Base-by-base conservation (phyloP, 2,888 invertebrate species). In the Chymomyza caudatula region DNA sequence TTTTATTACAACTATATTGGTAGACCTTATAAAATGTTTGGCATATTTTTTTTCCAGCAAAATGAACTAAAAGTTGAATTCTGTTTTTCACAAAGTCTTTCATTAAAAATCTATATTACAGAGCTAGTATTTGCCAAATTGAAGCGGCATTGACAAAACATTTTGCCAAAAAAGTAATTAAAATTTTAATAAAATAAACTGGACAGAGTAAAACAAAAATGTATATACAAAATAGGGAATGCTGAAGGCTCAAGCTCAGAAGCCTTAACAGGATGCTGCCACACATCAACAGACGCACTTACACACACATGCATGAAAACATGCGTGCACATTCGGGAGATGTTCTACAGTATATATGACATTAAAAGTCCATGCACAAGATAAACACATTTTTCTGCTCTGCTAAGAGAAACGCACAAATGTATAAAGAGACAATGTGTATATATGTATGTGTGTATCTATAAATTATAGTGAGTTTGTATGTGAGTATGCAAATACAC, bases 171-270 rank as follows among this genome's bases (percentile, higher is more conserved):
- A n/a, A 73, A 73, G 64, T 71, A 78, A 78, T 78, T 73, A 68
- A 73, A 75, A 78, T 73, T 71, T 63, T 67, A 66, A 64, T 63
- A 69, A 63, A 69, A 78, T 61, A 73, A 73, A 65, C 65, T 60
- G 23, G 65, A 52, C 52, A 67, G 29, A 53, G 66, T 53, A 43
- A 11, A 29, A 25, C 4, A 25, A 25, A 37, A 37, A 11, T 11
- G 6, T 11, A 1, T 11, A 37, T 11, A 37, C 29, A 58, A 22
- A 44, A 57, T 23, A 58, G 5, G 11, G 22, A 56, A 56, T 42
- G 4, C 0, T 49, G 11, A 37, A 11, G 29, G 11, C 3, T 11
- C 29, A 37, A 37, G 29, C 29, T 37, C 11, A 37, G 11, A 37
- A 11, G 29, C 13, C 52, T 52, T 52, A 22, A 52, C 20, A 52